Conservation (phyloP, 1,140 invertebrate genomes). For the Caerostris darwini region DNA sequence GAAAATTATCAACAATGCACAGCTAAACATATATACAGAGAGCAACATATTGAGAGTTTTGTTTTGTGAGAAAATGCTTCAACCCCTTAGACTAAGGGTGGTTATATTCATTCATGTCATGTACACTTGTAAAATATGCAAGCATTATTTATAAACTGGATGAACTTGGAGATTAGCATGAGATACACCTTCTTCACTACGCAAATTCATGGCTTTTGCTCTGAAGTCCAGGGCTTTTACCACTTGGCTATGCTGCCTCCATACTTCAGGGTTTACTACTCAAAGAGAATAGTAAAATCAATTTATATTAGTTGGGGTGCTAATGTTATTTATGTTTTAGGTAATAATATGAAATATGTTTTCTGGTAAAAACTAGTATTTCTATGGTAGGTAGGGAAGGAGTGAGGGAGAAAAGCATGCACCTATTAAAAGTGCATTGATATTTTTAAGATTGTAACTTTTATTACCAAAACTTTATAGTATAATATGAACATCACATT, state of each 20-base stretch:
- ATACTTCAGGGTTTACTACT: conserved; percentile 77
- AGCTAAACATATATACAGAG: conserved; percentile 26
- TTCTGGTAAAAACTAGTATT: neutral
- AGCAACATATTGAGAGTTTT: conserved; percentile 35
- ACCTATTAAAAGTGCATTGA: neutral
- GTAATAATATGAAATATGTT: neutral
- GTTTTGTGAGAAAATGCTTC: conserved; percentile 17
- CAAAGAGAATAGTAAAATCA: conserved; percentile 63
- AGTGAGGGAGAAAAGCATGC: neutral
- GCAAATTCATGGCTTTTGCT: conserved; percentile 72
- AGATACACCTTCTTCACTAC: conserved; percentile 62
- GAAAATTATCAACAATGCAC: conserved; percentile 19
- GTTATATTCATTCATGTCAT: neutral
- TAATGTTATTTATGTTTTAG: neutral
- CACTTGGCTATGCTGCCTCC: conserved; percentile 75
- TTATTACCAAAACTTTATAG: neutral
- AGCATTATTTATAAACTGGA: conserved; percentile 71
- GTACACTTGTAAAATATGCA: neutral
- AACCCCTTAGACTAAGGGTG: neutral
- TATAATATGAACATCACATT: too few relatives aligned
- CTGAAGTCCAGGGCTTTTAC: conserved; percentile 74
- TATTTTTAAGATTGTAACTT: neutral
- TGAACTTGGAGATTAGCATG: conserved; percentile 75
- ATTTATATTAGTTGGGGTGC: neutral
- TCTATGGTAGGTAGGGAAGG: neutral